Evolutionary conservation across 2,888 invertebrate species (phyloP), one percentile per base, ranked within the genome.

Genomic region (Cephus pygmeus): DNA sequence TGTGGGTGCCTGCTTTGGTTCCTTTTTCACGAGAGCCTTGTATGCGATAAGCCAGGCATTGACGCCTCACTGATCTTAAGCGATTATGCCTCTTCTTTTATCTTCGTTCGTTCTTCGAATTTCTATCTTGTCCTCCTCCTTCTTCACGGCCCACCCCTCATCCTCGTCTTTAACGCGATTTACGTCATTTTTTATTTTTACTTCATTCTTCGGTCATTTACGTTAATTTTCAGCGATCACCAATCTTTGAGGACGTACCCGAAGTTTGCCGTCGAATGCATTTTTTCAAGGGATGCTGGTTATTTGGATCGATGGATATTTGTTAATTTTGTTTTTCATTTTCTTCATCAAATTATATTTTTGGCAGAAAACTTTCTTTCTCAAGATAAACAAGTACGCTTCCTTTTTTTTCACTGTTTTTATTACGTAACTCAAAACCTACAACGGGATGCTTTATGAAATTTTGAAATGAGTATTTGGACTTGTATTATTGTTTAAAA

Each of bases 1-100:
- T 34, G 74, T 35, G 35, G 73, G 36, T 71, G 75, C 75, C 76
- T 69, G 78, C 76, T 76, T 75, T 73, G 76, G 73, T 69, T 75
- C 76, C 74, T 76, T 75, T 76, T 75, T n/a, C 76, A 33, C 11
- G 74, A 35, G 35, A 35, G 23, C 23, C 34, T 35, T 79, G 80
- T 80, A 81, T 80, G 82, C 83, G 83, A 84, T 86, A 85, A 87
- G 84, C 84, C 85, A 84, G 84, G 85, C 82, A 86, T 85, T 84
- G 87, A 85, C 86, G 86, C 87, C 87, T 88, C 88, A 84, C 81
- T 87, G 88, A 87, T 88, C 87, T 88, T 87, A 89, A 88, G 87
- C 88, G 90, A 90, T 90, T 90, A 87, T 81, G 80, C 84, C 83
- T 82, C 35, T 23, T 75, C 69, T 69, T 75, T 77, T 56, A 56